Base-by-base conservation (phyloP, 2,113 vertebrate species). In the Rhodinocichla rosea region DNA sequence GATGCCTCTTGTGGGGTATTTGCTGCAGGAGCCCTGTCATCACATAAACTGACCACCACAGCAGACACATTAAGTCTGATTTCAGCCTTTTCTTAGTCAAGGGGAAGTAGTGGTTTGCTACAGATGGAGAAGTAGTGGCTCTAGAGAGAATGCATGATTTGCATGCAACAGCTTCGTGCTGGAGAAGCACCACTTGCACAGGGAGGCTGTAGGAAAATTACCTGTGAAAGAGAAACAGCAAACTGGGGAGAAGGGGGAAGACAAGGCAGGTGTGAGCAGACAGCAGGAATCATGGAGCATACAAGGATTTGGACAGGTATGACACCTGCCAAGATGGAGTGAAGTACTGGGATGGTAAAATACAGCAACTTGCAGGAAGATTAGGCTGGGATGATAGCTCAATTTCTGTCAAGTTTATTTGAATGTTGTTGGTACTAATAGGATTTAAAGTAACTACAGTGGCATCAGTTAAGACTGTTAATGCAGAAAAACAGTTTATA, bases 141-240 rank as follows among this genome's bases (percentile, higher is more conserved):
- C 12, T 21, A 64, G 49, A 56, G 53, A 52, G 22, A 87, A 35
- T 3, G 13, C 1, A 3, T 7, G 28, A 78, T 60, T 71, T 87
- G 69, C 44, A 17, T 0, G 2, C 39, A 35, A 7, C 28, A 78
- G 32, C 22, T 42, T 9, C 0, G 1, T 32, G 33, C 45, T 92
- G 59, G 67, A 76, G 19, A 23, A 64, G n/a, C 47, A 7, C n/a
- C 35, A 35, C n/a, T 13, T 32, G 40, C 26, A 6, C 1, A 4
- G 26, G 28, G 55, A 69, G 37, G 40, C 35, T 73, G 32, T 4
- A n/a, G 45, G 39, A 45, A 60, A 40, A 40, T n/a, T 37, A 62
- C 13, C 14, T 32, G 6, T 35, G 69, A 40, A 75, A 62, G 67
- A 71, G 53, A 84, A 55, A 50, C 1, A n/a, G 28, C n/a, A 49